phyloP scores from a whole-genome alignment of 2,113 vertebrate genomes.

The Salvelinus namaycush region DNA sequence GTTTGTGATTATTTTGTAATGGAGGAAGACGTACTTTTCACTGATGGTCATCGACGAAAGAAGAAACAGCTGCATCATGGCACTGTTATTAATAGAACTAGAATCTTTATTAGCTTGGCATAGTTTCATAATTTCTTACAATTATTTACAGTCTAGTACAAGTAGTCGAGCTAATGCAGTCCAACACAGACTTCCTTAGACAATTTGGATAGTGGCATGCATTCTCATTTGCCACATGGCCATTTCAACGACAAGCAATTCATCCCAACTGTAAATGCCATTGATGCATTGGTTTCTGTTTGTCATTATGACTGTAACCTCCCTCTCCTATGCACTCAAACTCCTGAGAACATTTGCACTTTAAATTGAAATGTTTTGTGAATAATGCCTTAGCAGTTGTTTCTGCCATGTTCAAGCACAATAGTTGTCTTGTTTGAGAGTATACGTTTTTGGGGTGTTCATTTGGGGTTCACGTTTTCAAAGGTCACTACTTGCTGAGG shows the following conservation, averaged over 20 bases:
- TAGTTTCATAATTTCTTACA: neutral
- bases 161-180: neutral
- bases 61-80: neutral
- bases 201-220: neutral
- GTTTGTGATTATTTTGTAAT: neutral
- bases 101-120: neutral
- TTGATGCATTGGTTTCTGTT: neutral
- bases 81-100: neutral
- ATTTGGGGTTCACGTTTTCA: slow-evolving; percentile 5
- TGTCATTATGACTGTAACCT: neutral
- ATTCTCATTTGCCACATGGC: neutral
- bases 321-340: slow-evolving; percentile 63
- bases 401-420: slow-evolving; percentile 55
- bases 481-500: neutral
- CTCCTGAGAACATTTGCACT: slow-evolving; percentile 75
- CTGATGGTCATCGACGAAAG: no score
- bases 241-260: neutral
- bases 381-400: slow-evolving; percentile 21
- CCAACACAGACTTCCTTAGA: neutral
- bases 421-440: neutral
- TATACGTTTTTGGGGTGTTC: neutral
- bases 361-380: slow-evolving; percentile 48
- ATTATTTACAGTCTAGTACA: neutral
- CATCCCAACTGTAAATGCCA: neutral
- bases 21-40: no score